Base-by-base conservation (phyloP, 2,113 vertebrate species). In the Pteruthius melanotis region DNA sequence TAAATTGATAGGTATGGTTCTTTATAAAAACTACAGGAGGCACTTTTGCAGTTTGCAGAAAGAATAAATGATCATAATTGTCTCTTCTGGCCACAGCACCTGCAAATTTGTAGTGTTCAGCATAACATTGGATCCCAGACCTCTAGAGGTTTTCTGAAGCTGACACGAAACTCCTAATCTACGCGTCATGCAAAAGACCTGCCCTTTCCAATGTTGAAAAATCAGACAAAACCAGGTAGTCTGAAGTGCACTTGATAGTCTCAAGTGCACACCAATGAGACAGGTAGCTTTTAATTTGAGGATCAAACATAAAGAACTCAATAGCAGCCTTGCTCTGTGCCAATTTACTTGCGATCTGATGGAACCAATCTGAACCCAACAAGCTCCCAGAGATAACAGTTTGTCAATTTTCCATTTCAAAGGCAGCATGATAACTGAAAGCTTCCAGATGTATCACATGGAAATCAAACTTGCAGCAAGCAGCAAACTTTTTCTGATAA, bases 351-450 rank as follows among this genome's bases (percentile, higher is more conserved):
- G 68, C 70, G 83, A 90, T 86, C 90, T 89, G 66, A 87, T 1
- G 4, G 83, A 89, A 89, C 86, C 70, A 71, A 54, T 93, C 63
- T 83, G 63, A 88, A 78, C 80, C 45, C 70, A 93, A 60, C 42
- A 87, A 93, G 72, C 66, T 90, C 49, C 30, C 56, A 45, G 77
- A 95, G 95, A 94, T 95, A 96, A 92, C 44, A 94, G 83, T 81
- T 94, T 89, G 91, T 95, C 91, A 77, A 93, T 95, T 94, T 84
- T 69, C 80, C 75, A 82, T 89, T 93, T 95, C 82, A 94, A 93
- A 96, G 79, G 72, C 91, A 91, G 53, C 26, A 15, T 44, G 79
- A 89, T 91, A 95, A 94, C 64, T 77, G 72, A 94, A 90, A 94
- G 79, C 79, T 94, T 79, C 59, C 56, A 92, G 75, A 87, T 83